Evolutionary conservation across 53 echinoderm and acorn worm species (phyloP), one percentile per base, ranked within the genome.

Genomic region (Holothuria scabra): DNA sequence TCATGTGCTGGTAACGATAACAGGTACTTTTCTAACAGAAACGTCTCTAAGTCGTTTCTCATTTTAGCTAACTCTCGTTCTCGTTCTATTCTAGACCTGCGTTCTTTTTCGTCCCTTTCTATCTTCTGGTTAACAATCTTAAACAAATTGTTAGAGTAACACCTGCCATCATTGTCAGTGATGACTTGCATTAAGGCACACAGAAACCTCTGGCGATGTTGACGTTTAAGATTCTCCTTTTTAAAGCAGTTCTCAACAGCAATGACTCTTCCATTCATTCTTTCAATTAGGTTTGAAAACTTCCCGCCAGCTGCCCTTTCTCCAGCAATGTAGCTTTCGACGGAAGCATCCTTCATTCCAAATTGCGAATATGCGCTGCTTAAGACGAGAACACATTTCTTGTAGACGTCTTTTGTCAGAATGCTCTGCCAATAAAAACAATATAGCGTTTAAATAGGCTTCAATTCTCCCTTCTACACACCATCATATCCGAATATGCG

Each of bases 361-460:
- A 70, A 70, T n/a, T 70, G 41, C 10, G 70, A 41, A 25, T 41
- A 41, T 20, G 70, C 70, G 41, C 46, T 41, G 46, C 44, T 41
- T 46, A 70, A 46, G 20, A 70, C 20, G 4, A 70, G 34, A 19
- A 70, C 21, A 6, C 70, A 70, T n/a, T 70, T 70, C 20, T 70
- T 70, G 44, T 70, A 70, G 20, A 70, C 70, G 33, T 46, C 46
- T 46, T 70, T 38, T 4, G 41, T 20, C 29, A 70, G 41, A 21
- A 70, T 70, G 0, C n/a, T 20, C 70, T 70, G 41, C 48, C 48
- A 48, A 48, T 48, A 12, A 48, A 10, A 13, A 48, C 10, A 48
- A 13, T 10, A 48, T 35, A 35, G n/a, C n/a, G n/a, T n/a, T n/a
- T n/a, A n/a, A n/a, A n/a, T n/a, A n/a, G n/a, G n/a, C n/a, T n/a